A percentile compares a stretch with the other conserved stretches of the same genome.
Conservation (phyloP, 2,888 invertebrate genomes). For the Lepidochitona cinerea region DNA sequence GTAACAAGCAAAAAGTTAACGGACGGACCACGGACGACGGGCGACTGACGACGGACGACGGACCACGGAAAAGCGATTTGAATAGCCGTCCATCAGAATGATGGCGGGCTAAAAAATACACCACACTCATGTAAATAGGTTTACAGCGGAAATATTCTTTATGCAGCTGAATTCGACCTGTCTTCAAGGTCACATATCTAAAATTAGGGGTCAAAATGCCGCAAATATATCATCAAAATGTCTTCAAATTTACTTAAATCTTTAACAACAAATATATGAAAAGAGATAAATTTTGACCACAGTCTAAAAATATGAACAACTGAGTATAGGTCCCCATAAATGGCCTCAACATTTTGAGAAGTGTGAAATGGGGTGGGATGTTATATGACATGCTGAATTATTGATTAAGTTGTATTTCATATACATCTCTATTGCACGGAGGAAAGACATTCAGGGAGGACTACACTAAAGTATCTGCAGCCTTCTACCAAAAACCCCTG, state of each 20-base stretch:
- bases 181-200: too few species aligned
- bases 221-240: neutral
- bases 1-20: too few species aligned
- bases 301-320: neutral
- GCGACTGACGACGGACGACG: too few species aligned
- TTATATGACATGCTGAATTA: neutral
- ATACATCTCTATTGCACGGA: neutral
- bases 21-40: too few species aligned
- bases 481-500: neutral
- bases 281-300: neutral
- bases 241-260: neutral
- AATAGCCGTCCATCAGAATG: too few species aligned
- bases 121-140: too few species aligned
- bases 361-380: neutral
- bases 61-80: too few species aligned
- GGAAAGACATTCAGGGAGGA: neutral
- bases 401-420: too few species aligned
- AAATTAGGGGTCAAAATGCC: neutral
- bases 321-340: too few species aligned
- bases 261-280: neutral
- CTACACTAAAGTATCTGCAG: neutral
- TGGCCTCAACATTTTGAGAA: neutral
- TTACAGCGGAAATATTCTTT: too few species aligned
- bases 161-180: too few species aligned
- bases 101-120: too few species aligned